Conservation (phyloP, 2,113 vertebrate species). For the Hydrochoerus hydrochaeris region DNA sequence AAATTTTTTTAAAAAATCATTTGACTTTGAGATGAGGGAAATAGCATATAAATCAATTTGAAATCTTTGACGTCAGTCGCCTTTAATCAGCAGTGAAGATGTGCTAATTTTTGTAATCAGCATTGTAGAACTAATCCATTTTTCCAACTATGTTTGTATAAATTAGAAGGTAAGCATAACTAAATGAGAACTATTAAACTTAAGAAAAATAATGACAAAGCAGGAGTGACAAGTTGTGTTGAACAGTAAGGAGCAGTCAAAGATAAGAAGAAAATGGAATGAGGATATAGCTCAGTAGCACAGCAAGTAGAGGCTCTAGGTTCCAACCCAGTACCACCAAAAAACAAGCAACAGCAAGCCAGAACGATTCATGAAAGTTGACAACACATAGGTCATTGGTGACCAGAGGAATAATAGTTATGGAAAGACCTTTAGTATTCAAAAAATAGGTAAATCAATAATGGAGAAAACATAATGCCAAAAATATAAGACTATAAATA, state of each 20-base stretch:
- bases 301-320: neutral
- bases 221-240: neutral
- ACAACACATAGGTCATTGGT: neutral
- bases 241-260: neutral
- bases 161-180: neutral
- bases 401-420: neutral
- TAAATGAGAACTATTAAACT: neutral
- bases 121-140: neutral
- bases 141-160: neutral
- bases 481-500: conserved; percentile 13
- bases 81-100: neutral
- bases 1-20: no score
- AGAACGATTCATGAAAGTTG: neutral
- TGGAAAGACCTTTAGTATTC: neutral
- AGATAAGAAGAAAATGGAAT: neutral
- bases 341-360: neutral
- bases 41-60: neutral
- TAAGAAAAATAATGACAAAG: neutral
- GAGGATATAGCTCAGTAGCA: neutral
- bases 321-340: no score
- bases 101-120: neutral
- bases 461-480: neutral
- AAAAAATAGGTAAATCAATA: neutral
- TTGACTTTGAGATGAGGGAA: neutral
- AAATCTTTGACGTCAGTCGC: neutral